Percentiles rank a stretch among this genome's conserved stretches.
Conservation (phyloP, 2,113 vertebrate genomes). For the Myodes glareolus region DNA sequence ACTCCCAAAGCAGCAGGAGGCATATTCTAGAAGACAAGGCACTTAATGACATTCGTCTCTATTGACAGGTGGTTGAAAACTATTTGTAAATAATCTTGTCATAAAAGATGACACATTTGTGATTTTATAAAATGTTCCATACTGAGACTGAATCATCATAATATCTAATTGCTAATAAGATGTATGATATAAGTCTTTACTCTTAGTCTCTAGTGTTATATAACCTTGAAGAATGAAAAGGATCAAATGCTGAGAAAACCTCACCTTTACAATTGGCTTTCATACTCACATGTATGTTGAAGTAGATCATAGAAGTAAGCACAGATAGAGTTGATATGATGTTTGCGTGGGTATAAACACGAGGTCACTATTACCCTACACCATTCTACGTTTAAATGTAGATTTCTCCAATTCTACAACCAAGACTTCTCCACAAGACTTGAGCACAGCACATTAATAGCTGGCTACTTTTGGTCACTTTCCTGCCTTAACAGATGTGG, state of each 20-base stretch:
- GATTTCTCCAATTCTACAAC: background rate
- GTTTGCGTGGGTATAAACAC: background rate
- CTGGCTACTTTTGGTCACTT: background rate
- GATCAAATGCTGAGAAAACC: background rate
- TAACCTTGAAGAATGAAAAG: slow-evolving; percentile 10
- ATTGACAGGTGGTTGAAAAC: background rate
- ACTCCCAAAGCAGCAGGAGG: background rate
- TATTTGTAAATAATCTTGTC: background rate
- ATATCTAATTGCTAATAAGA: background rate
- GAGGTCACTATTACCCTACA: background rate
- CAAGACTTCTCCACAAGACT: background rate
- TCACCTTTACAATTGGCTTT: background rate
- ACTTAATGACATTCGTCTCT: slow-evolving; percentile 1
- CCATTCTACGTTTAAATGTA: background rate
- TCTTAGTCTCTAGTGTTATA: background rate
- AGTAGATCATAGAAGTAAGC: background rate
- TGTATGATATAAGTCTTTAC: background rate
- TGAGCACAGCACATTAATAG: background rate
- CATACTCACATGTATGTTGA: background rate
- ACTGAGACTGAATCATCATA: background rate
- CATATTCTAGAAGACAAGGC: background rate
- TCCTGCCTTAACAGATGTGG: background rate
- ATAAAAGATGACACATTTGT: background rate
- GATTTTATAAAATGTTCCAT: slow-evolving; percentile 15
- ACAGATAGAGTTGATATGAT: background rate